phyloP scores from a whole-genome alignment of 2,113 vertebrate species.

The Mastomys coucha region DNA sequence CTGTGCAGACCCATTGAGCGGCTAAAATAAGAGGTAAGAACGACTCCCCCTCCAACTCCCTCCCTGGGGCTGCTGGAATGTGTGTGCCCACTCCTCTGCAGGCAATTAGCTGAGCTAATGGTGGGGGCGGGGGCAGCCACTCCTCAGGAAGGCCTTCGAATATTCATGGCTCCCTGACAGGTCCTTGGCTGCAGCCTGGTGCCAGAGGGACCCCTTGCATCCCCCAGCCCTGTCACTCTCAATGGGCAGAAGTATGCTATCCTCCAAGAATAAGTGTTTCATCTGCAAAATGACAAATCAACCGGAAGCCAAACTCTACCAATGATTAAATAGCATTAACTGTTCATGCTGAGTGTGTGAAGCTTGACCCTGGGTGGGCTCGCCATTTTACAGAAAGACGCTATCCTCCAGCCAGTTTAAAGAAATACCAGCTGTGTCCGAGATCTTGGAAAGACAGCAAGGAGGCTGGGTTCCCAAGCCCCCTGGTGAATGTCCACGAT shows the following conservation, averaged over 20 bases:
- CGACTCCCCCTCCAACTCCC: background rate
- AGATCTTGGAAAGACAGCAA: accelerated
- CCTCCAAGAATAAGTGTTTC: conserved; percentile 31
- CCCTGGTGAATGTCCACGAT: accelerated
- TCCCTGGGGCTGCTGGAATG: conserved; percentile 25
- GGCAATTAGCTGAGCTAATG: conserved; percentile 64
- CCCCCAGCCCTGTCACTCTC: background rate
- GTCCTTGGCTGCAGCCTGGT: background rate
- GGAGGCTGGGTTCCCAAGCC: background rate
- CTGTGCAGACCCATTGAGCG: background rate
- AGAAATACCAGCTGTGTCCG: accelerated
- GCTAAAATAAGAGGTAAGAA: background rate
- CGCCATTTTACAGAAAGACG: background rate
- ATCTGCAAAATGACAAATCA: conserved; percentile 48
- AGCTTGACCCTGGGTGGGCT: background rate
- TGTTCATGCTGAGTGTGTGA: conserved; percentile 23
- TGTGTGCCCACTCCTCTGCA: conserved; percentile 9
- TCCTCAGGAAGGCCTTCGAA: background rate
- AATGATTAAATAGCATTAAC: conserved; percentile 71
- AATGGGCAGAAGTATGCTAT: conserved; percentile 35
- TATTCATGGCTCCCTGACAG: background rate
- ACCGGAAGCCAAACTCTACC: conserved; percentile 43
- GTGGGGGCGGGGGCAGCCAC: conserved; percentile 2
- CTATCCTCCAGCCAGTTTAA: background rate
- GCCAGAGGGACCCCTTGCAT: background rate